phyloP scores from a whole-genome alignment of 37 sponge, comb jelly and placozoan species.

The Petrosia ficiformis region DNA sequence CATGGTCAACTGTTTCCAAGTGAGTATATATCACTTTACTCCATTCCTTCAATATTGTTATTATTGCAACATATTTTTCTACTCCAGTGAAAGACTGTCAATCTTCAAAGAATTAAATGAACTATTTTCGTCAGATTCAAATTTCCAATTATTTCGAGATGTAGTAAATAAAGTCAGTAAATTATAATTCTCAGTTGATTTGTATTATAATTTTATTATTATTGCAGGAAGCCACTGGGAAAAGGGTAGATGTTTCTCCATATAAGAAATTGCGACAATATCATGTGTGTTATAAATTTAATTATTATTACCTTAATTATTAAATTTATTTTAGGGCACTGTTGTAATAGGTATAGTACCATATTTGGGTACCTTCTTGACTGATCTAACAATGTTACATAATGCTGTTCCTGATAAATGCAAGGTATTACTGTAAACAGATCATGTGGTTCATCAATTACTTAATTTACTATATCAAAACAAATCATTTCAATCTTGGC shows the following conservation, averaged over 20 bases:
- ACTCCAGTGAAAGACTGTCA: slow-evolving; percentile 44
- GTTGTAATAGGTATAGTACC: slow-evolving; percentile 74
- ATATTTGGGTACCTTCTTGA: slow-evolving; percentile 85
- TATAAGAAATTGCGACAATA: slow-evolving; percentile 8
- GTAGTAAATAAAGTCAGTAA: slow-evolving; percentile 45
- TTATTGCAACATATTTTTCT: neutral
- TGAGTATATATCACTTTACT: neutral
- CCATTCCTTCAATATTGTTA: neutral
- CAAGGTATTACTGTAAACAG: slow-evolving; percentile 31
- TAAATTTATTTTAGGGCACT: neutral
- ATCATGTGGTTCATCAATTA: too few species aligned
- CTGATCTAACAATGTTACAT: slow-evolving; percentile 82
- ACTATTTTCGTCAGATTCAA: slow-evolving; percentile 55
- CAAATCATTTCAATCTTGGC: too few species aligned
- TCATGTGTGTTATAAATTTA: neutral
- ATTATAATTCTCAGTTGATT: neutral
- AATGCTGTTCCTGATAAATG: slow-evolving; percentile 50
- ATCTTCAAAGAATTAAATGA: slow-evolving; percentile 66
- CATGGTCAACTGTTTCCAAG: slow-evolving; percentile 35
- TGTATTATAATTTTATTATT: neutral
- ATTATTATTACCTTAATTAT: neutral
- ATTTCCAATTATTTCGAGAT: slow-evolving; percentile 63
- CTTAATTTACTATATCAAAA: too few species aligned
- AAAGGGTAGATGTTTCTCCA: slow-evolving; percentile 22
- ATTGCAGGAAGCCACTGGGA: slow-evolving; percentile 70